phyloP scores from a whole-genome alignment of 92 coral and sea anemone genomes.

The Diadumene lineata region DNA sequence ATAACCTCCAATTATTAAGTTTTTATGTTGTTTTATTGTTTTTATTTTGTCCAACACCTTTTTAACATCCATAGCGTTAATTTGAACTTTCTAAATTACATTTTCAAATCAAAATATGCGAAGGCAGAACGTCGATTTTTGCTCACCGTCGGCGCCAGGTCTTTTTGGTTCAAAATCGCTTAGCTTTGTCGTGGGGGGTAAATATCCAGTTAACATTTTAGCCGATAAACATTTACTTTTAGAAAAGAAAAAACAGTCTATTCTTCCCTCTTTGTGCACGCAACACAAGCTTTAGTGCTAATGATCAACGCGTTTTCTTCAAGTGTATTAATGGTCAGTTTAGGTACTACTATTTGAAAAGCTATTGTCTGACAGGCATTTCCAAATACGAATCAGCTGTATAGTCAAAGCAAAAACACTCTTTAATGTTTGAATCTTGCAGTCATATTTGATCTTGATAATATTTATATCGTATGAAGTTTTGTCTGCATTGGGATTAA shows the following conservation, averaged over 20 bases:
- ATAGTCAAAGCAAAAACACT: neutral
- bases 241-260: neutral
- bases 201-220: neutral
- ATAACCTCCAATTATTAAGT: too few relatives aligned
- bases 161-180: neutral
- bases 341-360: neutral
- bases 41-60: neutral
- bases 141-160: too few relatives aligned
- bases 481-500: too few relatives aligned
- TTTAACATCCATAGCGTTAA: neutral
- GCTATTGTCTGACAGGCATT: conserved; percentile 1
- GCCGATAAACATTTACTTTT: neutral
- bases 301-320: conserved; percentile 10
- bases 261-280: neutral
- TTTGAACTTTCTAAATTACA: neutral
- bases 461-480: too few relatives aligned
- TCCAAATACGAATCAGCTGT: neutral
- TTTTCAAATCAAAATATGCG: neutral
- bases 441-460: neutral
- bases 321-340: neutral
- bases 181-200: conserved; percentile 1
- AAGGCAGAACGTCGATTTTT: neutral
- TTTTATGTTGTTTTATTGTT: neutral
- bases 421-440: neutral
- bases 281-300: conserved; percentile 11